These are phyloP conservation scores for Drosophila colorata DNA, from an alignment of 2,888 invertebrate species.

Conservation along the genomic window DNA sequence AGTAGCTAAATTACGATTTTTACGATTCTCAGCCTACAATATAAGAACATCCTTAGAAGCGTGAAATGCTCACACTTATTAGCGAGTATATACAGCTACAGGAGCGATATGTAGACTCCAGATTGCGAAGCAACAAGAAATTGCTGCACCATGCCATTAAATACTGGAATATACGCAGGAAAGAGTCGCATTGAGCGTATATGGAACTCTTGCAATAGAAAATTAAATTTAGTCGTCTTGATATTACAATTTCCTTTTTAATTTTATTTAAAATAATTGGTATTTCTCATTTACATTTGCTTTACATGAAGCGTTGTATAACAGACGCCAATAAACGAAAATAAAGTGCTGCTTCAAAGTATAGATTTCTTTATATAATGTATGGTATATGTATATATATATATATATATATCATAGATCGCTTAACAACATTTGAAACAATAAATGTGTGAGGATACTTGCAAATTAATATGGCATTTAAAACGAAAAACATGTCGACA, in stretches of 20 bases:
- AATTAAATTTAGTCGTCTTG: too few relatives aligned
- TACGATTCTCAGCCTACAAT: too few relatives aligned
- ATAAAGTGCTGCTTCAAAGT: constrained; percentile 33
- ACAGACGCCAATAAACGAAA: constrained; percentile 35
- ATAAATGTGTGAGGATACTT: constrained; percentile 24
- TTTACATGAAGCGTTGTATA: constrained; percentile 46
- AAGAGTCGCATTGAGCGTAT: background rate
- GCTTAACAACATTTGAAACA: constrained; percentile 41
- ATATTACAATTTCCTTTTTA: constrained; percentile 2
- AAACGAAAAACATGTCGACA: constrained; percentile 30
- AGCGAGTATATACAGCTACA: constrained; percentile 34
- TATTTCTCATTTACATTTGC: constrained; percentile 69
- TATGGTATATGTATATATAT: constrained; percentile 4
- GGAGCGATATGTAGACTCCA: constrained; percentile 23
- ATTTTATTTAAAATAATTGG: constrained; percentile 75
- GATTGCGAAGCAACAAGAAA: constrained; percentile 17
- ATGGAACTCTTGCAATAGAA: background rate
- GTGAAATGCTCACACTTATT: constrained; percentile 27
- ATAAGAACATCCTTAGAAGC: constrained; percentile 27
- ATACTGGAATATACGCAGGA: background rate
- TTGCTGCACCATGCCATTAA: constrained; percentile 12
- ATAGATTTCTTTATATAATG: constrained; percentile 6
- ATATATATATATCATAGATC: constrained; percentile 7
- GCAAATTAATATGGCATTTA: constrained; percentile 54
- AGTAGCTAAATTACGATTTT: background rate